Conservation (phyloP, 2,797 vertebrate species). For the Gephyroberyx darwinii region DNA sequence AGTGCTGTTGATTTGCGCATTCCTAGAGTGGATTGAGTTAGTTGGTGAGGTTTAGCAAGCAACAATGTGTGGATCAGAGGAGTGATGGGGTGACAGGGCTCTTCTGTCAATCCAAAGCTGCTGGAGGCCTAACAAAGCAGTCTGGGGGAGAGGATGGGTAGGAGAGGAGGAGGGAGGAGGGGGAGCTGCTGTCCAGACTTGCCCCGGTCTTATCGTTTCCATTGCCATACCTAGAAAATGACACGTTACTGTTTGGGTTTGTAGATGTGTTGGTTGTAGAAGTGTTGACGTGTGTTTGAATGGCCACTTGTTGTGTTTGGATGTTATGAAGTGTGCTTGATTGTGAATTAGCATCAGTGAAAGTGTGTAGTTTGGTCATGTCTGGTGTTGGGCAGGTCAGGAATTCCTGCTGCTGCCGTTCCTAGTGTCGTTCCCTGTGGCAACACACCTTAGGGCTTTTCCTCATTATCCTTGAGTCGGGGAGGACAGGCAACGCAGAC, state of each 20-base stretch:
- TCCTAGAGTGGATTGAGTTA: not conserved
- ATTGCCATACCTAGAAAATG: slow-evolving; percentile 41
- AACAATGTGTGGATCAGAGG: not conserved
- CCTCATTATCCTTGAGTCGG: slow-evolving; percentile 24
- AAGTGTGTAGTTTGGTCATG: slow-evolving; percentile 9
- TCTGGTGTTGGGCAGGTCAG: slow-evolving; percentile 10
- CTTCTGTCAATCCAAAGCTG: slow-evolving; percentile 52
- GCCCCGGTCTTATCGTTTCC: slow-evolving; percentile 37
- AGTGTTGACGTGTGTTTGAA: slow-evolving; percentile 12
- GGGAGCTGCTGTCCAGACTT: slow-evolving; percentile 55
- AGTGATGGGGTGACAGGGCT: slow-evolving; percentile 22
- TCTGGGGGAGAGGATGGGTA: slow-evolving; percentile 2
- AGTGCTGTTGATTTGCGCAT: not conserved
- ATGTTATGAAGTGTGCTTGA: not conserved
- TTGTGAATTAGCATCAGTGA: slow-evolving; percentile 4
- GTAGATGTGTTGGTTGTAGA: slow-evolving; percentile 7
- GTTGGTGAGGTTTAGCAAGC: not conserved
- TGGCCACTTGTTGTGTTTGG: slow-evolving; percentile 5
- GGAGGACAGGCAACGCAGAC: slow-evolving; percentile 27
- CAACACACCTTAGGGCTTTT: slow-evolving; percentile 4
- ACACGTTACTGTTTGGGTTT: slow-evolving; percentile 23
- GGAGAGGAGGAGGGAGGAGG: slow-evolving; percentile 2
- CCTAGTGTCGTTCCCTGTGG: slow-evolving; percentile 10
- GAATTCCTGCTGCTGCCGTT: slow-evolving; percentile 17
- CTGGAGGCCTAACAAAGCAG: slow-evolving; percentile 39